Conservation (phyloP, 2,113 vertebrate species). For the Coturnix japonica region DNA sequence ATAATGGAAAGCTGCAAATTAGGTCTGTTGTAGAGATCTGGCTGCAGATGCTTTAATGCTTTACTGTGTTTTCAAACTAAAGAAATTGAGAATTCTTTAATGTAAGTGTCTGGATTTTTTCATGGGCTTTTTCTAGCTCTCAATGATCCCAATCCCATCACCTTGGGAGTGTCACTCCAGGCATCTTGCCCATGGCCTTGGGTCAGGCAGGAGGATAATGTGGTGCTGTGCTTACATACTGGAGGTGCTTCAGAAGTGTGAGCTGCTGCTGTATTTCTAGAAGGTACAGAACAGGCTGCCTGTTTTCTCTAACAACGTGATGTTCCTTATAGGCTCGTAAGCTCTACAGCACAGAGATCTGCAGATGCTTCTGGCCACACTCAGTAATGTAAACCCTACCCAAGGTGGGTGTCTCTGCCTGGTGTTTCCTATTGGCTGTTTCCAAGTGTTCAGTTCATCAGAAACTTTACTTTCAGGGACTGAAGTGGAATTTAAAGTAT, state of each 20-base stretch:
- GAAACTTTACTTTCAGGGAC: constrained; percentile 33
- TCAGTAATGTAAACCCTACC: background rate
- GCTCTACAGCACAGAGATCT: background rate
- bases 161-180: background rate
- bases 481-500: constrained; percentile 61
- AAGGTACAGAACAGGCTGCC: background rate
- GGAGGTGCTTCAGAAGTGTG: background rate
- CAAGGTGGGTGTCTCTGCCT: constrained; percentile 57
- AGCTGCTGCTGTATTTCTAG: background rate
- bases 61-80: background rate
- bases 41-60: background rate
- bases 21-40: background rate
- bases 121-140: background rate
- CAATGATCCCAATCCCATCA: background rate
- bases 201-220: background rate
- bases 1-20: background rate
- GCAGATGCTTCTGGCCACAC: background rate
- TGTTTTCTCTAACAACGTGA: background rate
- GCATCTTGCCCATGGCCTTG: background rate
- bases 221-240: background rate
- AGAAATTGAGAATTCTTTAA: background rate
- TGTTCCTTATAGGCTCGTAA: rapidly evolving
- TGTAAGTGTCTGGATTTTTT: background rate
- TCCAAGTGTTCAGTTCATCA: constrained; percentile 4
- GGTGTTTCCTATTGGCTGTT: constrained; percentile 31